Evolutionary conservation across 2,797 vertebrate species (phyloP).

Genomic region (Crypturellus tataupa): DNA sequence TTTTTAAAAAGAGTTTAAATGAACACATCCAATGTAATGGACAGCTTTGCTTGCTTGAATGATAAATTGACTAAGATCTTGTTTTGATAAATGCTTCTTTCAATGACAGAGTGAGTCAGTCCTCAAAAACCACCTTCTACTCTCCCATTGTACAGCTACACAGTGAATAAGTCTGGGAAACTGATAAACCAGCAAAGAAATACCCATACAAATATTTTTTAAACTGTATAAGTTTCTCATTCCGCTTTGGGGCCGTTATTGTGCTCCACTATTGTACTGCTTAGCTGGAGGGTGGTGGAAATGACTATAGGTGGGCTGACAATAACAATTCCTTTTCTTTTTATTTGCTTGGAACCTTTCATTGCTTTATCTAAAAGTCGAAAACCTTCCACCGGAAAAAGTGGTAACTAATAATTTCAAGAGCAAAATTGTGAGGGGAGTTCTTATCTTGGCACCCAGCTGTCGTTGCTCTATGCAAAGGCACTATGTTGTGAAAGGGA

Average conservation of each 20-base stretch:
- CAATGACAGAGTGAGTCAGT: background rate
- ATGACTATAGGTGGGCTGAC: background rate
- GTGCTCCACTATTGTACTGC: background rate
- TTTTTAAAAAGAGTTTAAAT: slow-evolving; percentile 1
- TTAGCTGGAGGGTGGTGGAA: rapidly evolving
- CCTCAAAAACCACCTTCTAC: background rate
- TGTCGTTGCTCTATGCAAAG: background rate
- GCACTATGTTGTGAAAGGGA: background rate
- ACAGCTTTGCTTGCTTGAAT: slow-evolving; percentile 32
- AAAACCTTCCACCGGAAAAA: background rate
- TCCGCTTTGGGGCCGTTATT: background rate
- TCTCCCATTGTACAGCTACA: slow-evolving; percentile 16
- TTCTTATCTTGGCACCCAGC: background rate
- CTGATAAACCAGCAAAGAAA: background rate
- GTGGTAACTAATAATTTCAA: background rate
- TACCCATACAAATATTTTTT: background rate
- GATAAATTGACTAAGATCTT: background rate
- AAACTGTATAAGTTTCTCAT: background rate
- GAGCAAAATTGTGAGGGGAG: background rate
- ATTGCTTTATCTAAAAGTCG: background rate
- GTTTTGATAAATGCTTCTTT: slow-evolving; percentile 12
- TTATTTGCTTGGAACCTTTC: background rate
- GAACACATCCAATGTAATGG: background rate
- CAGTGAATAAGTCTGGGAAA: slow-evolving; percentile 1
- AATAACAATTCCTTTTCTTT: background rate